Evolutionary conservation across 1,140 invertebrate species (phyloP).

Genomic region (Zaprionus vittiger): DNA sequence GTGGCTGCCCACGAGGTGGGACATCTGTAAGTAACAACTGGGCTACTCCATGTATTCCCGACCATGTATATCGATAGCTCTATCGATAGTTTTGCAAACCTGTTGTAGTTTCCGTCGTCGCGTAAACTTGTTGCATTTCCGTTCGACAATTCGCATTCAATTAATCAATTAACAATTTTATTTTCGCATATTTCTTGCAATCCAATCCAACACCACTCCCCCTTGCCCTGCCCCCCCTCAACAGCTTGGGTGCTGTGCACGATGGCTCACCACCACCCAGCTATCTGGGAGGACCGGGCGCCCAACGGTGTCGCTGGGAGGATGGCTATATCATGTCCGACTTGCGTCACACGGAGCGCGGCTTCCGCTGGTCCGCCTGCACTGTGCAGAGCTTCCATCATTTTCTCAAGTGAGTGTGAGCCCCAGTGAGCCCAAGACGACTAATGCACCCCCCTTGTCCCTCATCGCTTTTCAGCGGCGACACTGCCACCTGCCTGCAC

Average conservation of each 20-base stretch:
- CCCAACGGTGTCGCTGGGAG: conserved; percentile 97
- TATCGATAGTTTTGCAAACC: conserved; percentile 23
- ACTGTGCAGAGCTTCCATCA: conserved; percentile 97
- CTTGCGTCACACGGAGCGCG: conserved; percentile 96
- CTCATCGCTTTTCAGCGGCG: conserved; percentile 88
- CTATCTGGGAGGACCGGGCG: conserved; percentile 97
- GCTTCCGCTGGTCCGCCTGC: conserved; percentile 97
- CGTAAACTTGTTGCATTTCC: conserved; percentile 70
- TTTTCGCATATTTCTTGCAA: conserved; percentile 20
- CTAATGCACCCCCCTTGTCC: conserved; percentile 29
- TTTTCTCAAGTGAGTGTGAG: conserved; percentile 93
- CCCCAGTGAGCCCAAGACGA: not conserved
- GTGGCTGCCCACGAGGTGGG: conserved; percentile 98
- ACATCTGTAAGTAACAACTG: conserved; percentile 93
- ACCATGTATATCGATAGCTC: not conserved
- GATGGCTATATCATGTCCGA: conserved; percentile 98
- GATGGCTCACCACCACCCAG: conserved; percentile 97
- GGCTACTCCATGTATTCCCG: not conserved
- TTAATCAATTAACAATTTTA: conserved; percentile 74
- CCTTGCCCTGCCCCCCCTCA: not conserved
- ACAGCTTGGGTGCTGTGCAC: conserved; percentile 95
- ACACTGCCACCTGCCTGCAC: conserved; percentile 96
- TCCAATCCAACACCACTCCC: conserved; percentile 47
- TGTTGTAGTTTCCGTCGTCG: conserved; percentile 49
- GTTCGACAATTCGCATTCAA: conserved; percentile 72